Base-by-base conservation (phyloP, 2,888 invertebrate genomes). In the Cheilosia soror region DNA sequence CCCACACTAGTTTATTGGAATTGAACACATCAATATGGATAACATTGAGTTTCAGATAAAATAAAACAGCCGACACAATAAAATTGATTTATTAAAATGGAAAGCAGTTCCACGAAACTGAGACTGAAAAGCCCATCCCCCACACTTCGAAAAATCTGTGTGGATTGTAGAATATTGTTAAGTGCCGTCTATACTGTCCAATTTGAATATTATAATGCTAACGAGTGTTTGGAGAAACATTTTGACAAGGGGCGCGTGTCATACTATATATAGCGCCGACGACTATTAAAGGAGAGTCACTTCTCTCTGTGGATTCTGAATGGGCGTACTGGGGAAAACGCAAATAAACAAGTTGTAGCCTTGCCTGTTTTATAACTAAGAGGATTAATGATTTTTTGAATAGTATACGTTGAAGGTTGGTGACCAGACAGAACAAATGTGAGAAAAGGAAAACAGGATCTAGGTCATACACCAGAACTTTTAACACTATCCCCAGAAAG, bases 1-100 rank as follows among this genome's bases (percentile, higher is more conserved):
- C 15, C 37, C 53, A 44, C 53, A 55, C 33, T 42, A 62, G 6
- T 60, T 60, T 40, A 27, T 33, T 71, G 13, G n/a, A 25, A 29
- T n/a, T 33, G 47, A 57, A 20, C 20, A 31, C 33, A 65, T 63
- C 20, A 63, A 63, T 47, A 33, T 6, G 31, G 33, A n/a, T 20
- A 9, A 27, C 47, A 44, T 40, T 40, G 33, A 37, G 29, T 29
- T 29, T 29, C 42, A 13, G 42, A 42, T 11, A n/a, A 47, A 37
- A 37, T 11, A 0, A 37, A 37, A 37, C 11, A 11, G 37, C 37
- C 15, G 47, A 15, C 47, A 15, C 15, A 20, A 47, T 47, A 3
- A 47, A 47, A 47, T 5, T 13, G 51, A 51, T 51, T 51, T 51
- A 31, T 40, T 40, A 29, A 53, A 42, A 31, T 29, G 4, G n/a